Percentiles rank a stretch among this genome's conserved stretches.
Evolutionary conservation across 2,113 vertebrate genomes (phyloP).

Genomic region (Tachuris rubrigastra): DNA sequence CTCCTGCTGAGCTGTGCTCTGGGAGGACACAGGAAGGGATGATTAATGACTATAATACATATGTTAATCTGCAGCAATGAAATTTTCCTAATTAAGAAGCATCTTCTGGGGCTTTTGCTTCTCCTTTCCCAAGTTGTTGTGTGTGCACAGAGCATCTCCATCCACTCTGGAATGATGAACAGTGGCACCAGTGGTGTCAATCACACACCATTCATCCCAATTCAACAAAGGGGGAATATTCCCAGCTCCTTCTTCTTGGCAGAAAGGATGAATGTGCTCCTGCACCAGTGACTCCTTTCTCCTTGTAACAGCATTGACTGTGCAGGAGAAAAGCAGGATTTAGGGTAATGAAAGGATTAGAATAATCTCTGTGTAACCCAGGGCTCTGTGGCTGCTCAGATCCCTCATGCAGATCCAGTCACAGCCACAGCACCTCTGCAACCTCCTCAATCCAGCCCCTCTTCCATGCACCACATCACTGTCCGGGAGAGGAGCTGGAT

Average conservation of each 20-base stretch:
- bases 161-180: not conserved
- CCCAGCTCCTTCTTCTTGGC: not conserved
- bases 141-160: not conserved
- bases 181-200: not conserved
- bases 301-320: not conserved
- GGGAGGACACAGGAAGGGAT: not conserved
- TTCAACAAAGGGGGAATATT: not conserved
- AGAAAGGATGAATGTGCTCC: not conserved
- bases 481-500: not conserved
- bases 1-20: not conserved
- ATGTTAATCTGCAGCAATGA: conserved; percentile 12
- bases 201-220: not conserved
- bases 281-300: not conserved
- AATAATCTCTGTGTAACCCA: not conserved
- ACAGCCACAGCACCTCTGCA: not conserved
- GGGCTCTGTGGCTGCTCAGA: not conserved
- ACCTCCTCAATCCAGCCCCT: fast-evolving
- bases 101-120: not conserved
- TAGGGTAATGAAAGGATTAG: conserved; percentile 32
- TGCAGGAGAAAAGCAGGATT: conserved; percentile 10
- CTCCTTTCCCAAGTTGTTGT: not conserved
- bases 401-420: not conserved
- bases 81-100: conserved; percentile 11
- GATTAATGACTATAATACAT: conserved; percentile 15
- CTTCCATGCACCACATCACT: fast-evolving